Evolutionary conservation across 2,888 invertebrate genomes (phyloP).

Genomic region (Drosophila acutilabella): DNA sequence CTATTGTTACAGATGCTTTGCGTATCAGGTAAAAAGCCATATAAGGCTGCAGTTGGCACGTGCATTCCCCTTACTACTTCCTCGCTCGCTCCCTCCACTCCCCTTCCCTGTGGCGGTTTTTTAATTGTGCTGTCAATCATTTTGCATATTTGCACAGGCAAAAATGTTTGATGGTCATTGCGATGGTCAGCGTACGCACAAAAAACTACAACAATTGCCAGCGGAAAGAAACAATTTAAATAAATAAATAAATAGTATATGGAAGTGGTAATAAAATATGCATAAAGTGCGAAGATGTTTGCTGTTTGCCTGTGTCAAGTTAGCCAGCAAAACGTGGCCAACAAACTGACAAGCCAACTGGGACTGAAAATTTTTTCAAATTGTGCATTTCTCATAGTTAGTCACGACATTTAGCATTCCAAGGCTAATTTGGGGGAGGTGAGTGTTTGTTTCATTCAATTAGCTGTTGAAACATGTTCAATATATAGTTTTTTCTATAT

Average conservation of each 20-base stretch:
- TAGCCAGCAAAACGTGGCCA: constrained; percentile 31
- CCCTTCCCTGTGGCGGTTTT: constrained; percentile 42
- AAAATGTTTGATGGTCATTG: constrained; percentile 59
- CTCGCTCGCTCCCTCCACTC: background rate
- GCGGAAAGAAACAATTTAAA: constrained; percentile 39
- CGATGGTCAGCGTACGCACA: constrained; percentile 49
- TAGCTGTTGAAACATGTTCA: constrained; percentile 35
- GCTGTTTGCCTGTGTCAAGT: constrained; percentile 44
- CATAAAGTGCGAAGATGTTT: constrained; percentile 38
- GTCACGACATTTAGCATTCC: constrained; percentile 35
- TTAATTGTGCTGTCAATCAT: constrained; percentile 81
- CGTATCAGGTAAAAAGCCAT: constrained; percentile 46
- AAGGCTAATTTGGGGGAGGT: constrained; percentile 10
- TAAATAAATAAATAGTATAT: constrained; percentile 20
- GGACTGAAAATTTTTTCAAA: constrained; percentile 10
- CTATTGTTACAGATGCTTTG: constrained; percentile 53
- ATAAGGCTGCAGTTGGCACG: constrained; percentile 62
- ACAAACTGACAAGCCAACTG: constrained; percentile 31
- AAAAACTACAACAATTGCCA: constrained; percentile 9
- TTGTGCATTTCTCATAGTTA: constrained; percentile 13
- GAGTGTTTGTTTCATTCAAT: constrained; percentile 33
- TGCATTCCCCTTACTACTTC: constrained; percentile 13
- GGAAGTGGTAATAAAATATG: constrained; percentile 25
- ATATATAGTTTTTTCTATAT: constrained; percentile 39
- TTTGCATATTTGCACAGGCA: constrained; percentile 75